Evolutionary conservation across 2,888 invertebrate genomes (phyloP).

Genomic region (Lucinisca nassula): DNA sequence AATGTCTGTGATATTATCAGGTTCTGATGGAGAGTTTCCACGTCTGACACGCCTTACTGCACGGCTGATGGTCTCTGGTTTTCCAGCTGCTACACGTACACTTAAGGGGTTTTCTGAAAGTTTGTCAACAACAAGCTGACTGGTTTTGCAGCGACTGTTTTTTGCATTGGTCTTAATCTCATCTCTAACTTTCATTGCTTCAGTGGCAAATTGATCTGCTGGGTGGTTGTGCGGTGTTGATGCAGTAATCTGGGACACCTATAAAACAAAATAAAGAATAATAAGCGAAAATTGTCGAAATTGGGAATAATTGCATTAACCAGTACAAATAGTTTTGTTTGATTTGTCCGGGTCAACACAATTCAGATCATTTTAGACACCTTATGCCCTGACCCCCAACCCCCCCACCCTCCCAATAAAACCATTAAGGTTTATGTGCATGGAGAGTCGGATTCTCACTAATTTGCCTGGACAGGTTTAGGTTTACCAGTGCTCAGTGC

Average conservation of each 20-base stretch:
- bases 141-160: background rate
- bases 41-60: background rate
- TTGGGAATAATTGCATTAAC: no score
- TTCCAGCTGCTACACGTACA: slow-evolving; percentile 20
- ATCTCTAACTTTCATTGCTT: slow-evolving; percentile 1
- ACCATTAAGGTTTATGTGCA: no score
- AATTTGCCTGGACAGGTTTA: no score
- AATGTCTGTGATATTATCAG: slow-evolving; percentile 4
- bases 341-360: background rate
- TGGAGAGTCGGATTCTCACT: no score
- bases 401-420: no score
- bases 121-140: background rate
- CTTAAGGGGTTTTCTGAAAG: background rate
- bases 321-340: no score
- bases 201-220: slow-evolving; percentile 3
- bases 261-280: no score
- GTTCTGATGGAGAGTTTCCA: slow-evolving; percentile 9
- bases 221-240: background rate
- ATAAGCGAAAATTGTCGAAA: no score
- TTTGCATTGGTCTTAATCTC: background rate
- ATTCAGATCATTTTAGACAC: background rate
- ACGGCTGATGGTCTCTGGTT: background rate
- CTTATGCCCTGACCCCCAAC: no score
- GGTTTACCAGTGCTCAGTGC: no score
- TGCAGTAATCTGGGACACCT: background rate